Base-by-base conservation (phyloP, 2,888 invertebrate species). In the Amaurobius ferox region DNA sequence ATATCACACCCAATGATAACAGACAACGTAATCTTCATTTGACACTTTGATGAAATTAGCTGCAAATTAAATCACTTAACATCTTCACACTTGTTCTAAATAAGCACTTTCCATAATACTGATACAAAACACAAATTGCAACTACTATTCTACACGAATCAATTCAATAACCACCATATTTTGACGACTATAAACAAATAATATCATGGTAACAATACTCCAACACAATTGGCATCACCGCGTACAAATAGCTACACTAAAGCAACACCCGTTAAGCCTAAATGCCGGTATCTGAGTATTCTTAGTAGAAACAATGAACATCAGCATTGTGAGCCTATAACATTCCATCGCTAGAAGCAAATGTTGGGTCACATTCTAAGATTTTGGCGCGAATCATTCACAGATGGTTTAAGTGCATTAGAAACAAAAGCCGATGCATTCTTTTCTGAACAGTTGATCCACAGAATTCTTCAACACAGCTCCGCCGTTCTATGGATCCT, bases 201-300 rank as follows among this genome's bases (percentile, higher is more conserved):
- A n/a, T n/a, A n/a, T n/a, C n/a, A n/a, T n/a, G 23, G 9, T 9
- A 62, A 62, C 28, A 29, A 29, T 11, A n/a, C 64, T 29, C 13
- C 28, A 9, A 2, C 9, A 44, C 16, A 11, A 44, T 16, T 13
- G 44, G 16, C 16, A 16, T 35, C 35, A 35, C 35, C 35, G 35
- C 35, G 5, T 9, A 35, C 35, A 9, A 35, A 9, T 44, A 5
- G 6, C 44, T 35, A 16, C 44, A 11, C 55, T 23, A 55, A n/a
- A 55, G 23, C 55, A 66, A 32, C 66, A 35, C 32, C 19, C 23
- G 66, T 23, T 66, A 66, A 35, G 66, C 66, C 66, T 66, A 66
- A 66, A 66, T 19, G 23, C 66, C 66, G 66, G 66, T 23, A 66
- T 66, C 23, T 66, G 11, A n/a, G 19, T 19, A 64, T 32, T 66